phyloP scores from a whole-genome alignment of 2,113 vertebrate genomes.

The Sinocyclocheilus maitianheensis region DNA sequence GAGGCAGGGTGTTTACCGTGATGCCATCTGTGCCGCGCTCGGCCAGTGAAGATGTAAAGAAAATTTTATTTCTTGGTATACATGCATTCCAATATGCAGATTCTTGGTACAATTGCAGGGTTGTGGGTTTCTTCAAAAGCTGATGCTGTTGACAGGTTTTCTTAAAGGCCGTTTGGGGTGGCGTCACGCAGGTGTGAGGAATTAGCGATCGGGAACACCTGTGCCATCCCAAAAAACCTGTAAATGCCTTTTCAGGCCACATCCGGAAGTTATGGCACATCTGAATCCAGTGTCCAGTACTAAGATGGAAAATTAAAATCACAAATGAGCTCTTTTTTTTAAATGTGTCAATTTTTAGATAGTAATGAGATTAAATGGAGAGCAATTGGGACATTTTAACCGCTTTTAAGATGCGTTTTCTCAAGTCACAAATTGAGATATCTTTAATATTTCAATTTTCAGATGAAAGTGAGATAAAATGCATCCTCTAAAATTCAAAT shows the following conservation, averaged over 20 bases:
- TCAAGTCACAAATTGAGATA: no score
- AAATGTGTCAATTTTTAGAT: neutral
- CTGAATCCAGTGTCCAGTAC: neutral
- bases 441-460: no score
- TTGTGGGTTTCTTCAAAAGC: neutral
- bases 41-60: neutral
- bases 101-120: neutral
- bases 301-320: neutral
- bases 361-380: neutral
- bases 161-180: conserved; percentile 38
- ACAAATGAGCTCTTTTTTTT: neutral
- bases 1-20: conserved; percentile 42
- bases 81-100: neutral
- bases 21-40: conserved; percentile 54
- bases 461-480: no score
- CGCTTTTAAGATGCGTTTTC: no score
- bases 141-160: conserved; percentile 52
- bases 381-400: no score
- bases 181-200: conserved; percentile 62
- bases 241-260: neutral
- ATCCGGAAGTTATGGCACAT: neutral
- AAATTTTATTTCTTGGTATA: neutral
- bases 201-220: conserved; percentile 59
- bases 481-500: no score
- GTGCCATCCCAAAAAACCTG: neutral